Percentiles rank a stretch among this genome's conserved stretches.
Evolutionary conservation across 2,888 invertebrate species (phyloP).

Genomic region (Athalia cordata): DNA sequence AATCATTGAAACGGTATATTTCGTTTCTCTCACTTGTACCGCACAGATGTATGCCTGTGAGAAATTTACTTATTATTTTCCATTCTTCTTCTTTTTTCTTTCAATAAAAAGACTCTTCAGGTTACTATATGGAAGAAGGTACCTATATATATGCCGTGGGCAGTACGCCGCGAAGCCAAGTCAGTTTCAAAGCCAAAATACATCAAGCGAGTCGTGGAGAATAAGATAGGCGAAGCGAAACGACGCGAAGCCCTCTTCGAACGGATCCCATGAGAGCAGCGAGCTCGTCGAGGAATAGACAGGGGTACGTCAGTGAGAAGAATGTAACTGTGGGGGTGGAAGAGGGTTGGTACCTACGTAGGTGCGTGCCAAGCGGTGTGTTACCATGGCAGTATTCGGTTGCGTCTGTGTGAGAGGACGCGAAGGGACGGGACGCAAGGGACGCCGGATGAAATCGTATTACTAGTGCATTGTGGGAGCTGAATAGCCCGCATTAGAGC

Average conservation of each 20-base stretch:
- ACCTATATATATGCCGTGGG: not conserved
- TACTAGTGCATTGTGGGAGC: conserved; percentile 71
- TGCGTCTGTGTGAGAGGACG: conserved; percentile 10
- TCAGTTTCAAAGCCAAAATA: conserved; percentile 25
- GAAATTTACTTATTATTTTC: not conserved
- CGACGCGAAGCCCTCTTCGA: conserved; percentile 37
- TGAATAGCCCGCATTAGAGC: conserved; percentile 72
- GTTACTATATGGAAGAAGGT: too few species aligned
- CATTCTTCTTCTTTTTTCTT: not conserved
- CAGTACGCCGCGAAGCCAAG: not conserved
- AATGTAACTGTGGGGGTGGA: not conserved
- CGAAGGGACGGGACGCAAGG: not conserved
- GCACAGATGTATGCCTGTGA: not conserved
- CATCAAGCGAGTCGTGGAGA: conserved; percentile 25
- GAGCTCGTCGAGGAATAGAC: not conserved
- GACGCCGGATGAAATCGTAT: conserved; percentile 66
- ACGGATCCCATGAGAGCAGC: conserved; percentile 18
- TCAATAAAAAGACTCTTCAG: too few species aligned
- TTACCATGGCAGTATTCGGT: conserved; percentile 6
- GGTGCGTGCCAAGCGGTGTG: conserved; percentile 20
- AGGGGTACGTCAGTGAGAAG: not conserved
- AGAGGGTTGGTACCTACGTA: not conserved
- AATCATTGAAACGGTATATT: not conserved
- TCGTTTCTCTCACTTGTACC: not conserved
- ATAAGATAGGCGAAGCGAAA: conserved; percentile 38